These are phyloP conservation scores for Sturmia bella DNA, from an alignment of 2,888 invertebrate genomes.

Conservation along the genomic window DNA sequence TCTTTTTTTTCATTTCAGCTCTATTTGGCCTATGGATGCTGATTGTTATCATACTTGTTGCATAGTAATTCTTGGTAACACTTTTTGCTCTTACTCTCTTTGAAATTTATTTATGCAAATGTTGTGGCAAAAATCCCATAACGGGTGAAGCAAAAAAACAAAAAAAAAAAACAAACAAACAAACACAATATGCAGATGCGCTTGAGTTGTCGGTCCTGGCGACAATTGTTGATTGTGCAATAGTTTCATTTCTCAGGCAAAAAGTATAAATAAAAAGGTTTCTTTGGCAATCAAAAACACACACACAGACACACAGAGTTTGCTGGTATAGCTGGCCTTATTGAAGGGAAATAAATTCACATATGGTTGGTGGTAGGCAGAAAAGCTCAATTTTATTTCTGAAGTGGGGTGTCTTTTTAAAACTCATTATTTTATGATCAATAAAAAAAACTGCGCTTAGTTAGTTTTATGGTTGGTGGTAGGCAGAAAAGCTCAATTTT, in stretches of 20 bases:
- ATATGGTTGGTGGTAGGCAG: no score
- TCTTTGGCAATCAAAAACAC: constrained; percentile 33
- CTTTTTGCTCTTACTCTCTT: constrained; percentile 44
- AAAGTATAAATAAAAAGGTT: constrained; percentile 42
- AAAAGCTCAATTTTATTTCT: no score
- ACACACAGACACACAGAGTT: no score
- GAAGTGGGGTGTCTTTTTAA: no score
- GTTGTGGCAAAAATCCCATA: neutral
- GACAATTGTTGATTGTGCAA: constrained; percentile 69
- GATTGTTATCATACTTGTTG: constrained; percentile 69
- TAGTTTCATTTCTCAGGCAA: constrained; percentile 24
- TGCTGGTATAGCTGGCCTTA: no score
- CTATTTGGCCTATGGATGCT: constrained; percentile 56
- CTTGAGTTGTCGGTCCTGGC: constrained; percentile 60
- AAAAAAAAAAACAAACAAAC: constrained; percentile 11
- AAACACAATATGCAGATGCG: constrained; percentile 54
- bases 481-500: no score
- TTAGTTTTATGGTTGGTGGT: no score
- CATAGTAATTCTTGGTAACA: constrained; percentile 65
- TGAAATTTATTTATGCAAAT: neutral
- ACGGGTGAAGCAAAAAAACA: constrained; percentile 1
- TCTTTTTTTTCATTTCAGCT: neutral
- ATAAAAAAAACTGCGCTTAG: no score
- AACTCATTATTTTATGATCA: no score
- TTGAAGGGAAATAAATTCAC: no score